These are phyloP conservation scores for Drosophila hydei DNA, from an alignment of 1,140 invertebrate species.

Conservation along the genomic window DNA sequence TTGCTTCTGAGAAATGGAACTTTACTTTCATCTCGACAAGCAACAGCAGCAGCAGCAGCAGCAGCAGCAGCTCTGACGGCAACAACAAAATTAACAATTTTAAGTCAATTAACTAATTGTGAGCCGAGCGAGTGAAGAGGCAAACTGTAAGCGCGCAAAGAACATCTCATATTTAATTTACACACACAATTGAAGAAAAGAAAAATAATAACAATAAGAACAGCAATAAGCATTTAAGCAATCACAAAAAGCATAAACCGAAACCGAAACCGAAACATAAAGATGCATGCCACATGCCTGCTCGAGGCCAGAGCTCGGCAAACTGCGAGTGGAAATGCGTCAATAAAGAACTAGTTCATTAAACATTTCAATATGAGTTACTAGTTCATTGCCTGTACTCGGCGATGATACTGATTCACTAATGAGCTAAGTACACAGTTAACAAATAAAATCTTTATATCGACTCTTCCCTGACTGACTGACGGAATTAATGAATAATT, in stretches of 20 bases:
- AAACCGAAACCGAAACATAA: too few species aligned
- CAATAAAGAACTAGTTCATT: too few species aligned
- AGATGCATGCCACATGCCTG: too few species aligned
- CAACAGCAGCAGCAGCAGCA: not conserved
- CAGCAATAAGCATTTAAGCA: conserved; percentile 4
- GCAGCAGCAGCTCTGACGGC: conserved; percentile 1
- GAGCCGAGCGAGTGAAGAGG: conserved; percentile 2
- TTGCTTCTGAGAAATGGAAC: conserved; percentile 22
- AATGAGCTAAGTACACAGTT: too few species aligned
- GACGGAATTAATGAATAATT: too few species aligned
- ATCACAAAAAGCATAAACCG: not conserved
- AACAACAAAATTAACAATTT: conserved; percentile 39
- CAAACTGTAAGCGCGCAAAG: conserved; percentile 2
- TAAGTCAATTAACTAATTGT: conserved; percentile 61
- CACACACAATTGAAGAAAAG: not conserved
- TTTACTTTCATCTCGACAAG: conserved; percentile 43
- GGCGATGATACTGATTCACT: too few species aligned
- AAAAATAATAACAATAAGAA: conserved; percentile 13
- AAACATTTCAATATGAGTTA: too few species aligned
- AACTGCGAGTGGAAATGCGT: too few species aligned
- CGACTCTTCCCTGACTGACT: too few species aligned
- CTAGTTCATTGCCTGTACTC: too few species aligned
- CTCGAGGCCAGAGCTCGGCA: too few species aligned
- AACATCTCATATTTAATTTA: conserved; percentile 48
- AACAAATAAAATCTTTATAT: too few species aligned